A percentile compares a stretch with the other conserved stretches of the same genome.
These are phyloP conservation scores for Sebastes fasciatus DNA, from an alignment of 2,113 vertebrate genomes.

Conservation along the genomic window DNA sequence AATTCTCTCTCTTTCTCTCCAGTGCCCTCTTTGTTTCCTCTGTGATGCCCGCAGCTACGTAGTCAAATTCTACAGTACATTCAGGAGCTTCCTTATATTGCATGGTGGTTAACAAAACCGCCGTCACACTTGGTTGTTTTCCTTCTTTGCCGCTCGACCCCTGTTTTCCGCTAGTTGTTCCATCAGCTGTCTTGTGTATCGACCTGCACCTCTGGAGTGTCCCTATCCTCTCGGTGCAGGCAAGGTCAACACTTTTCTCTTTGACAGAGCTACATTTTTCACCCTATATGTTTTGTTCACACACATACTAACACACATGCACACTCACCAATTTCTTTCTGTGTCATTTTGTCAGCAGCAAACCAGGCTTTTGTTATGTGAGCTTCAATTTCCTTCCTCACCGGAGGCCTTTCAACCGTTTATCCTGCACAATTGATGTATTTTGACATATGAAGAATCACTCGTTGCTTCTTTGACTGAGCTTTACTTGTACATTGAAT, in stretches of 20 bases:
- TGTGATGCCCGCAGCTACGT: conserved; percentile 17
- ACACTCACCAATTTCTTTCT: not conserved
- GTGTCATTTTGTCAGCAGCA: not conserved
- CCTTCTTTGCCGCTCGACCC: conserved; percentile 32
- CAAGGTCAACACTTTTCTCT: conserved; percentile 41
- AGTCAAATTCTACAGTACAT: conserved; percentile 24
- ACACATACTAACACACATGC: conserved; percentile 12
- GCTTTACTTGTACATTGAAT: not conserved
- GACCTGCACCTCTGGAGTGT: conserved; percentile 32
- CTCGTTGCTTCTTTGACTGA: conserved; percentile 13
- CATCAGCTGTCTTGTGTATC: conserved; percentile 22
- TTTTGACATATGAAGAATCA: conserved; percentile 12
- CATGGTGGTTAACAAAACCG: conserved; percentile 5
- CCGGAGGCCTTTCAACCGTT: not conserved
- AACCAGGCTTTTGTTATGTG: conserved; percentile 4
- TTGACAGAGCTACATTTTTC: not conserved
- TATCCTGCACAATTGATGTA: not conserved
- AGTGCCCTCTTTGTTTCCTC: conserved; percentile 50
- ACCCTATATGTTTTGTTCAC: not conserved
- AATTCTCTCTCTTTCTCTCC: conserved; percentile 52
- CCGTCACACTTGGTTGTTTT: conserved; percentile 19
- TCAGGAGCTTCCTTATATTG: conserved; percentile 23
- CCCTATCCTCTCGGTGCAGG: conserved; percentile 14
- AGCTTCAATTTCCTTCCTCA: conserved; percentile 4
- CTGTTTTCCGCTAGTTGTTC: conserved; percentile 12